Evolutionary conservation across 2,888 invertebrate genomes (phyloP), one percentile per base, ranked within the genome.

Genomic region (Hydraecia micacea): DNA sequence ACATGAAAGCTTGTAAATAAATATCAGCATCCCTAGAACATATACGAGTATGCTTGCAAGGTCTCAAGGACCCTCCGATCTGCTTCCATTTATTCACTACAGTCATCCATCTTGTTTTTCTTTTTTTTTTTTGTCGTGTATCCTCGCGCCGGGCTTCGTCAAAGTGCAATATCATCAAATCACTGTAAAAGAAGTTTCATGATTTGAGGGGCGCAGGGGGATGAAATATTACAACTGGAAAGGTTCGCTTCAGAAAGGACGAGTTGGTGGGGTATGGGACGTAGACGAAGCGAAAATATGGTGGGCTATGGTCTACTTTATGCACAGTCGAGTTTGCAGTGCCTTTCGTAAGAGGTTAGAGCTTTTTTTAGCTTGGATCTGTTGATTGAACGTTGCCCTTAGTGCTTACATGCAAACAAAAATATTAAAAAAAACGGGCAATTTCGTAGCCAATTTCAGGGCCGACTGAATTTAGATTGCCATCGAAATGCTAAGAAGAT

Each of bases 91-190:
- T 90, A 88, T 90, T 89, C 90, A 77, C 84, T 78, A 87, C 73
- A 91, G 92, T 92, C 94, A 95, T 95, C 93, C 92, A 94, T 95
- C 95, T 95, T 95, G 94, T 94, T 94, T 94, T 92, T 91, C 90
- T 92, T 94, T 93, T 94, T 94, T 94, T 94, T 94, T 94, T 92
- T 90, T 74, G 81, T 88, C 90, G 87, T 89, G 85, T 87, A 87
- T 89, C 89, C 91, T 90, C 88, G 90, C 91, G 90, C 90, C 88
- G 89, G 87, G 90, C 92, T 94, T 93, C 95, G 93, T 94, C 94
- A 96, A 97, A 96, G 94, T 96, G 97, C 97, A 97, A 95, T 95
- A 96, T 97, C 96, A 97, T 96, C 96, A 96, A 96, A 97, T 96
- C 96, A 96, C 95, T 95, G 96, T 94, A 93, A 95, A 96, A 95